Percentiles rank a stretch among this genome's conserved stretches.
phyloP scores from a whole-genome alignment of 2,113 vertebrate genomes.

The Noturus placidus region DNA sequence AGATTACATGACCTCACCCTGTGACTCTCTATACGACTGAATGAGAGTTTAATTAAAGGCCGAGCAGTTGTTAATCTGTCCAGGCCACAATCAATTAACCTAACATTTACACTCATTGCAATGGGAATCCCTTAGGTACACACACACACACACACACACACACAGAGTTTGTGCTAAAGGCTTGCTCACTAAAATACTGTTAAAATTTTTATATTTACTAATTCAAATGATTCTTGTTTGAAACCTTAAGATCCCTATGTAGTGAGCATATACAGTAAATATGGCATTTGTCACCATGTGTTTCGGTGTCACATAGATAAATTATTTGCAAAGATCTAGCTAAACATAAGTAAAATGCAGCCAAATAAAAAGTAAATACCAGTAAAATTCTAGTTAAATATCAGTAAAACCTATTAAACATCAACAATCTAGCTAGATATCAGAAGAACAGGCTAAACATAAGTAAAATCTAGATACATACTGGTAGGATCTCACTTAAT shows the following conservation, averaged over 20 bases:
- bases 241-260: not conserved
- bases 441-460: too few relatives aligned
- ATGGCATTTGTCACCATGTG: not conserved
- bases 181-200: conserved; percentile 6
- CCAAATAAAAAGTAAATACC: not conserved
- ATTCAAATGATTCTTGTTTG: not conserved
- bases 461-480: not conserved
- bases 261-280: not conserved
- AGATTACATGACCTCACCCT: conserved; percentile 42
- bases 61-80: conserved; percentile 71
- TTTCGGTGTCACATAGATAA: not conserved
- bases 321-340: not conserved
- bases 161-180: conserved; percentile 57
- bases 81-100: conserved; percentile 71
- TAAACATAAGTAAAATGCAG: not conserved
- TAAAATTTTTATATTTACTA: not conserved
- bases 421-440: not conserved
- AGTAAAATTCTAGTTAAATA: not conserved
- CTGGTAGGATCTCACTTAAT: not conserved
- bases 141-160: conserved; percentile 23
- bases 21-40: conserved; percentile 48
- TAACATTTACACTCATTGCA: conserved; percentile 43
- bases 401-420: too few relatives aligned
- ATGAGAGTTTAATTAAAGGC: conserved; percentile 74
- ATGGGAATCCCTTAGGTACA: conserved; percentile 66